Percentiles rank a stretch among this genome's conserved stretches.
phyloP scores from a whole-genome alignment of 1,140 invertebrate genomes.

The Aphelenchoides besseyi region DNA sequence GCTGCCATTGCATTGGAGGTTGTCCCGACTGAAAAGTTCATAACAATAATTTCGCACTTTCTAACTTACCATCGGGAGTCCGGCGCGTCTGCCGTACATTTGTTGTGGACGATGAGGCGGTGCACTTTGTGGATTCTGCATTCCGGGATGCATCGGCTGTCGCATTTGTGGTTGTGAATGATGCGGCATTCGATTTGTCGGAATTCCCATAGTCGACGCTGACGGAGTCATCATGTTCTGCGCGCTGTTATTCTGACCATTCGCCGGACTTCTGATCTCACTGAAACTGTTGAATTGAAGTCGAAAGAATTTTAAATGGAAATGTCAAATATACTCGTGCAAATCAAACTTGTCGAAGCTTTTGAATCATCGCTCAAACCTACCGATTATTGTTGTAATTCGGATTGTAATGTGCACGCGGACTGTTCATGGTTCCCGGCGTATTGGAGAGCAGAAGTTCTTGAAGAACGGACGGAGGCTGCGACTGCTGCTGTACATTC shows the following conservation, averaged over 20 bases:
- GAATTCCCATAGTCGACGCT: constrained; percentile 30
- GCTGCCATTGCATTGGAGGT: constrained; percentile 8
- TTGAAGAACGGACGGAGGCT: constrained; percentile 29
- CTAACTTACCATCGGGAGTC: constrained; percentile 8
- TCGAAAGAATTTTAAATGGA: too few species aligned
- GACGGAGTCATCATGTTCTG: constrained; percentile 43
- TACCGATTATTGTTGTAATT: constrained; percentile 22
- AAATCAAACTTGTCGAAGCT: constrained; percentile 24
- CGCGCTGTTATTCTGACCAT: constrained; percentile 26
- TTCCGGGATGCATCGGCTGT: constrained; percentile 23
- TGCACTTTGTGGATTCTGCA: constrained; percentile 21
- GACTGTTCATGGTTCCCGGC: constrained; percentile 33
- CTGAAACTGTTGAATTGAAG: too few species aligned
- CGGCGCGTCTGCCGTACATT: not conserved
- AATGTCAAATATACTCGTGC: too few species aligned
- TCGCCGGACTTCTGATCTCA: constrained; percentile 32
- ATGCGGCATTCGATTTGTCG: constrained; percentile 29
- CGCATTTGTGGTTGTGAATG: not conserved
- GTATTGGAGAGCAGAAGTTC: constrained; percentile 30
- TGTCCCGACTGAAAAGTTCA: not conserved
- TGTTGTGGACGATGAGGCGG: constrained; percentile 25
- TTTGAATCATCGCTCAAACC: constrained; percentile 7
- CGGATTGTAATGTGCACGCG: constrained; percentile 27
- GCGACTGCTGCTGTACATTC: constrained; percentile 10
- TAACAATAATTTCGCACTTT: not conserved